These are phyloP conservation scores for Hippopotamus amphibius DNA, from an alignment of 2,113 vertebrate species.

Conservation along the genomic window DNA sequence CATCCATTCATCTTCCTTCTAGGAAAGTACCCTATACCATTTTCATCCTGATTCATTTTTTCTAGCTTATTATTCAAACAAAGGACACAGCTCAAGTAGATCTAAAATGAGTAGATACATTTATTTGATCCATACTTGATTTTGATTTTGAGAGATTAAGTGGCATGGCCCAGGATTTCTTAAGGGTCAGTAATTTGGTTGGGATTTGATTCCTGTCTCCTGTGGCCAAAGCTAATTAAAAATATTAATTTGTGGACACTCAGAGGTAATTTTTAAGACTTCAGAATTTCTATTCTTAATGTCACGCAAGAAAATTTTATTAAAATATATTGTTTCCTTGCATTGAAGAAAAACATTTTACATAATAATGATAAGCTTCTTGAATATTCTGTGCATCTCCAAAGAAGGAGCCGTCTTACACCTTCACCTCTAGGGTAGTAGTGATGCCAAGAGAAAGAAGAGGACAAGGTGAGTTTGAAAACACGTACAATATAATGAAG, in stretches of 20 bases:
- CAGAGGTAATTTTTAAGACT: not conserved
- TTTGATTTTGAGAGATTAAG: slow-evolving; percentile 10
- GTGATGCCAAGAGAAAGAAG: not conserved
- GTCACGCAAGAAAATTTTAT: not conserved
- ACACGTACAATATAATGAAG: slow-evolving; percentile 31
- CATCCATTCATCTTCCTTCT: slow-evolving; percentile 56
- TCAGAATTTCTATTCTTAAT: not conserved
- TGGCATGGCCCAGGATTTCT: not conserved
- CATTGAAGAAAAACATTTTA: not conserved
- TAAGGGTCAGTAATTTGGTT: not conserved
- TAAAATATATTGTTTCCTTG: not conserved
- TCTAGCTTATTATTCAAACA: slow-evolving; percentile 43
- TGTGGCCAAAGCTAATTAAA: not conserved
- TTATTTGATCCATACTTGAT: not conserved
- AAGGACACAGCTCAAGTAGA: not conserved
- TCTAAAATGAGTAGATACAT: not conserved
- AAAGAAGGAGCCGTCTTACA: not conserved
- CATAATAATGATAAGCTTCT: not conserved
- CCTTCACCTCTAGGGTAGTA: not conserved
- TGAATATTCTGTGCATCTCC: not conserved
- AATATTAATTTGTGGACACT: not conserved
- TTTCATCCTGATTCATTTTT: slow-evolving; percentile 1
- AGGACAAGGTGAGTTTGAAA: not conserved
- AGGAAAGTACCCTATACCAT: not conserved
- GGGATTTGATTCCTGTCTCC: not conserved